These are phyloP conservation scores for Microchirus variegatus DNA, from an alignment of 2,797 vertebrate species.

Conservation along the genomic window DNA sequence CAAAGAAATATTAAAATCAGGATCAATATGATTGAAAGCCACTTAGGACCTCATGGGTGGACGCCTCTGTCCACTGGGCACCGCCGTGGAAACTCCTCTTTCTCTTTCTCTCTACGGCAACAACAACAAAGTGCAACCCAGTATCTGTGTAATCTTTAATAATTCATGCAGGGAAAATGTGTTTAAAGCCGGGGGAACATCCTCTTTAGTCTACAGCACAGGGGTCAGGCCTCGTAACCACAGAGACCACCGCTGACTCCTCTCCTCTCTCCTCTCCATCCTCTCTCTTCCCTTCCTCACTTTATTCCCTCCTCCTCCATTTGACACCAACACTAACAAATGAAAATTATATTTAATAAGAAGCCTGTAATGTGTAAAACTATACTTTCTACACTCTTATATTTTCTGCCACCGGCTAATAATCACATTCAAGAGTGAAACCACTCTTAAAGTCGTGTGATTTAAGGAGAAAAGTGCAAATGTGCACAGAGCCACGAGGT, in stretches of 20 bases:
- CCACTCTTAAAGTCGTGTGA: constrained; percentile 4
- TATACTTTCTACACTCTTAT: no score
- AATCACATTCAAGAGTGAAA: background rate
- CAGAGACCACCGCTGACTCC: constrained; percentile 58
- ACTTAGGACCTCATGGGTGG: constrained; percentile 79
- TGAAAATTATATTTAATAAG: constrained; percentile 18
- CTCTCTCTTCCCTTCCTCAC: constrained; percentile 18
- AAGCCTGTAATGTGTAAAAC: background rate
- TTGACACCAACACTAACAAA: background rate
- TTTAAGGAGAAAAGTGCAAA: constrained; percentile 9
- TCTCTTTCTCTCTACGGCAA: constrained; percentile 72
- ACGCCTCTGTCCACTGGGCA: constrained; percentile 70
- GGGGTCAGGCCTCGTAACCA: constrained; percentile 75
- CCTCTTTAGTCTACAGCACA: constrained; percentile 81
- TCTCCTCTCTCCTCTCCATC: constrained; percentile 12
- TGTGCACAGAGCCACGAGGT: constrained; percentile 14
- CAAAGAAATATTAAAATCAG: constrained; percentile 97
- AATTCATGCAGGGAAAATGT: constrained; percentile 82
- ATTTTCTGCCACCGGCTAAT: background rate
- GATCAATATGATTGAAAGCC: constrained; percentile 94
- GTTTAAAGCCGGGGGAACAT: constrained; percentile 79
- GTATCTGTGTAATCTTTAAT: constrained; percentile 84
- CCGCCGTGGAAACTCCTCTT: constrained; percentile 79
- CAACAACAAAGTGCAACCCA: constrained; percentile 72
- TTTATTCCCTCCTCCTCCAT: constrained; percentile 32